Evolutionary conservation across 2,113 vertebrate species (phyloP), one percentile per base, ranked within the genome.

Genomic region (Halcyon malimbica): DNA sequence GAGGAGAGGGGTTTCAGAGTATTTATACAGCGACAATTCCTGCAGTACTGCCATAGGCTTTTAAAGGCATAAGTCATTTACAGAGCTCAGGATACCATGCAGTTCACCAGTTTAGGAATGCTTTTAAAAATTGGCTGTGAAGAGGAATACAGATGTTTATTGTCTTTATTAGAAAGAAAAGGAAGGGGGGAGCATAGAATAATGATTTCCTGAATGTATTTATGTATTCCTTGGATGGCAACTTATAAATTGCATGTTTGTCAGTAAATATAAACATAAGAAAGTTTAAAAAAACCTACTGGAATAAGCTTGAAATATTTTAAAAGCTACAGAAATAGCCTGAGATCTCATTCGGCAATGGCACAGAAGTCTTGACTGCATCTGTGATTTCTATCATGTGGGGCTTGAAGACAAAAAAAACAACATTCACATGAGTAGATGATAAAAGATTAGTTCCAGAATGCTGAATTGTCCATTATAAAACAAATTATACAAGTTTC

Each of bases 391-490:
- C 71, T 71, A 11, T 93, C 67, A 70, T 37, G 10, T 42, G 46
- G 12, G n/a, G 17, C 37, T 65, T 88, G 63, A 95, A 88, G 41
- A 94, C 64, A 94, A 94, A 81, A 23, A 87, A 53, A 28, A 28
- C 16, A 28, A 83, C 31, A 83, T 91, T 90, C 78, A 80, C 41
- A 63, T 35, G 15, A 83, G 46, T 41, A 81, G 63, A 93, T 86
- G 81, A 93, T 80, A 86, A 94, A 90, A 46, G 20, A 73, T 93
- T 96, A 56, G 37, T 78, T 95, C 59, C 56, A 80, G 93, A 94
- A 90, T 83, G 37, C 25, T 86, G 79, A 87, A 88, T 31, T 95
- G 67, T 86, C 46, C 46, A 86, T 73, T 80, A 81, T 51, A 74
- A 89, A 94, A 86, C 13, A 89, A 88, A 83, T 86, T 54, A 86